These are phyloP conservation scores for Actinernus sp. DNA, from an alignment of 92 coral and sea anemone species.

Conservation along the genomic window DNA sequence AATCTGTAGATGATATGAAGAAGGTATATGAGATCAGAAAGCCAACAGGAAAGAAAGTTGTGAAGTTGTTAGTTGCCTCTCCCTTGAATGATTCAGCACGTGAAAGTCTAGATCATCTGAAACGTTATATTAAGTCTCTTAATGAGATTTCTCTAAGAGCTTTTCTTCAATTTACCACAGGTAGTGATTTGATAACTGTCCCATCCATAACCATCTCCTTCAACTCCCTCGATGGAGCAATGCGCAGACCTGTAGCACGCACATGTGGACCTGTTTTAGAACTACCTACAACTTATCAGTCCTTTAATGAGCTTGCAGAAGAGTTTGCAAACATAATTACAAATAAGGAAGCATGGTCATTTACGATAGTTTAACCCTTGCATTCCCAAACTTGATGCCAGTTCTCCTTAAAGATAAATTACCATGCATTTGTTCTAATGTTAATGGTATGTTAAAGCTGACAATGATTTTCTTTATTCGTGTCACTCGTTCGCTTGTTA, in stretches of 20 bases:
- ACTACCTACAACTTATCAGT: constrained; percentile 50
- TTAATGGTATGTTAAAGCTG: too few species aligned
- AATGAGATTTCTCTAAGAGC: constrained; percentile 20
- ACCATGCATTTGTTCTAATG: too few species aligned
- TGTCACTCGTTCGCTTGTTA: too few species aligned
- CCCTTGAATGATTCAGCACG: constrained; percentile 34
- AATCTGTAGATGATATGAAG: constrained; percentile 18
- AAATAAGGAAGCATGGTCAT: constrained; percentile 56
- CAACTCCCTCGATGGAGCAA: constrained; percentile 33
- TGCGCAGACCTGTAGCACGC: constrained; percentile 39
- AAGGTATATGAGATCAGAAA: constrained; percentile 22
- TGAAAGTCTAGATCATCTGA: constrained; percentile 32
- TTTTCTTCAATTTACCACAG: constrained; percentile 51
- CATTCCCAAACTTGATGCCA: too few species aligned
- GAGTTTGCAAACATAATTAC: constrained; percentile 36
- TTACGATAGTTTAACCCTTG: constrained; percentile 28
- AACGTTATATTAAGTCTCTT: constrained; percentile 33
- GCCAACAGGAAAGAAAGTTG: constrained; percentile 30
- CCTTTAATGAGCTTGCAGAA: constrained; percentile 54
- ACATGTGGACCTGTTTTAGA: constrained; percentile 50
- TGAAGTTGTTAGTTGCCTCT: constrained; percentile 2
- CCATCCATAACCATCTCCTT: constrained; percentile 26
- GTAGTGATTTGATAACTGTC: constrained; percentile 41
- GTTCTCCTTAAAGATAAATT: too few species aligned
- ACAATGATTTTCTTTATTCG: too few species aligned